A percentile compares a stretch with the other conserved stretches of the same genome.
Evolutionary conservation across 1,140 invertebrate genomes (phyloP).

Genomic region (Colletes latitarsis): DNA sequence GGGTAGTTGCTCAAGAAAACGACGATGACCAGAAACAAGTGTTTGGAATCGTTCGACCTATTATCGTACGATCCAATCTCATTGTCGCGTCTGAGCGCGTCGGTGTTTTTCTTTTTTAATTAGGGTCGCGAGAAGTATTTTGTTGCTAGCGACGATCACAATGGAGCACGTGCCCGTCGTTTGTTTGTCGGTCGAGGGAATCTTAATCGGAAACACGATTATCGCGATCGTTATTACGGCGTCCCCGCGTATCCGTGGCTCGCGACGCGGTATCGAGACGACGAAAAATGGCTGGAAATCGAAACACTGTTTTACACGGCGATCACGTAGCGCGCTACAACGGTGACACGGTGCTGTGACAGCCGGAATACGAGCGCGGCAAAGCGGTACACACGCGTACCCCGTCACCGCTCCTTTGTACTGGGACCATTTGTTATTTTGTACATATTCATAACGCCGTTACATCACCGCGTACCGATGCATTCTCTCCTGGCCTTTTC

Average conservation of each 20-base stretch:
- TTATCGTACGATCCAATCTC: no score
- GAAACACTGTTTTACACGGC: constrained; percentile 64
- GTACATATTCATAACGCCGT: constrained; percentile 76
- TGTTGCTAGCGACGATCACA: constrained; percentile 30
- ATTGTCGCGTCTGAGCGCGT: no score
- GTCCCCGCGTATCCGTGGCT: constrained; percentile 4
- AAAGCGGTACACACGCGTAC: constrained; percentile 55
- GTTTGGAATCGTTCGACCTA: no score
- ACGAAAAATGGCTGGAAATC: constrained; percentile 62
- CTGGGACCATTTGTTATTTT: constrained; percentile 71
- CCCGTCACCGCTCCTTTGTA: constrained; percentile 63
- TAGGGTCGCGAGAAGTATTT: constrained; percentile 38
- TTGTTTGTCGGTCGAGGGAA: constrained; percentile 45
- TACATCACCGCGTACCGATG: constrained; percentile 72
- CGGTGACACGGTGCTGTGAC: constrained; percentile 65
- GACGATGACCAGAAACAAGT: no score
- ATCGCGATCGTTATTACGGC: constrained; percentile 47
- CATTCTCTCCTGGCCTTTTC: constrained; percentile 56
- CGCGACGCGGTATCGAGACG: neutral
- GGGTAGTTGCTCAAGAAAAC: no score
- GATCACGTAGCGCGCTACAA: constrained; percentile 69
- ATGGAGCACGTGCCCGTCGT: constrained; percentile 51
- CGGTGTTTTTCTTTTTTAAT: constrained; percentile 2
- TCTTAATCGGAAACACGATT: constrained; percentile 63
- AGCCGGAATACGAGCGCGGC: constrained; percentile 61